Conservation (phyloP, 2,113 vertebrate species). For the Antennarius striatus region DNA sequence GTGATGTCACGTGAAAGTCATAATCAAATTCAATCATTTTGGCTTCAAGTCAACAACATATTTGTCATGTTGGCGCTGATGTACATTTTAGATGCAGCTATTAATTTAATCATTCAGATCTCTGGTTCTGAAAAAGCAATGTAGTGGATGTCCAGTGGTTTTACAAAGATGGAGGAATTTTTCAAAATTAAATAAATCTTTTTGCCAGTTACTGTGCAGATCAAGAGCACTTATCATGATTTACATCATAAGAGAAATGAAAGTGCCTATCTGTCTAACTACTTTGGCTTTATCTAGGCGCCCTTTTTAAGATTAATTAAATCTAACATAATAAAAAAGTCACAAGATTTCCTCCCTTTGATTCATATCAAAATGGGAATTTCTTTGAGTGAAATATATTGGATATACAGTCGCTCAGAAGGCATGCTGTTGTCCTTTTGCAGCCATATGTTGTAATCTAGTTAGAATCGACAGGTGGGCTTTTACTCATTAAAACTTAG, state of each 20-base stretch:
- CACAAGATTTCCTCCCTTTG: conserved; percentile 11
- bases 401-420: conserved; percentile 9
- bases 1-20: conserved; percentile 12
- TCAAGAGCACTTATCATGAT: too few species aligned
- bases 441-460: conserved; percentile 2
- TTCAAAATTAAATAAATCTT: too few species aligned
- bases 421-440: neutral
- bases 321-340: conserved; percentile 2
- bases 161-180: too few species aligned
- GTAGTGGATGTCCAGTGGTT: too few species aligned
- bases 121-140: too few species aligned
- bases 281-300: too few species aligned
- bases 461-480: conserved; percentile 4
- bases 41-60: neutral
- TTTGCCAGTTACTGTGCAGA: too few species aligned
- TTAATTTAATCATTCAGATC: too few species aligned
- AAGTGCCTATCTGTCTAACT: too few species aligned
- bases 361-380: neutral
- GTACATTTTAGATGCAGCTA: neutral
- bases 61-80: conserved; percentile 4
- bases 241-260: too few species aligned
- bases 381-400: conserved; percentile 4
- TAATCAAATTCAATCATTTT: conserved; percentile 11
- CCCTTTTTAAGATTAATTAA: neutral
- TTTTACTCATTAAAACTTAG: conserved; percentile 4